phyloP scores from a whole-genome alignment of 1,140 invertebrate species.

The Diprion similis region DNA sequence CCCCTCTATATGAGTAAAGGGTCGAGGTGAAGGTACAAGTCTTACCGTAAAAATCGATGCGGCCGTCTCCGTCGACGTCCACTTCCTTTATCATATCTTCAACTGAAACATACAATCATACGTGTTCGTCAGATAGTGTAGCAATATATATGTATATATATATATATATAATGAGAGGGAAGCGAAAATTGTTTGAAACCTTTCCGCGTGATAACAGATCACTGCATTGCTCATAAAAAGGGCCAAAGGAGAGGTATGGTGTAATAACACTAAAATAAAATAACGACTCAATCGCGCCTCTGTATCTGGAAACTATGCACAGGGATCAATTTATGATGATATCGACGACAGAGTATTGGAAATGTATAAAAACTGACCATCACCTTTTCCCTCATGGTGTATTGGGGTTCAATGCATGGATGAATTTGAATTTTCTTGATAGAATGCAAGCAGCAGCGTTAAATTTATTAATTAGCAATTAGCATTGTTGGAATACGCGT shows the following conservation, averaged over 20 bases:
- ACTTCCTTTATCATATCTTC: slow-evolving; percentile 94
- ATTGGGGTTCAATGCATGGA: not conserved
- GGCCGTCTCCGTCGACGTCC: slow-evolving; percentile 86
- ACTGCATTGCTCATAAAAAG: not conserved
- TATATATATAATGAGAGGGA: no score
- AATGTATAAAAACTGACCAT: not conserved
- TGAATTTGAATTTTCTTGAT: not conserved
- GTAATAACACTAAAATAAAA: not conserved
- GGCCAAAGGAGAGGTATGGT: not conserved
- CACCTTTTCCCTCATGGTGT: not conserved
- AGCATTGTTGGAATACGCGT: not conserved
- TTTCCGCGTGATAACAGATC: not conserved
- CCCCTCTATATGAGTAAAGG: no score
- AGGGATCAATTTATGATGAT: not conserved
- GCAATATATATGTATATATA: no score
- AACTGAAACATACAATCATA: slow-evolving; percentile 67
- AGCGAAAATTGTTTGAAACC: no score
- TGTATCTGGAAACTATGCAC: not conserved
- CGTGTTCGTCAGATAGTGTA: no score
- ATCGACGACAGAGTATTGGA: not conserved
- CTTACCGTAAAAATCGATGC: slow-evolving; percentile 88
- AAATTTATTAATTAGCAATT: not conserved
- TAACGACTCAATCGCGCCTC: not conserved
- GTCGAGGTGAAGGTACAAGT: slow-evolving; percentile 15
- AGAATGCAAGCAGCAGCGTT: not conserved